phyloP scores from a whole-genome alignment of 2,113 vertebrate genomes.

The Nestor notabilis region DNA sequence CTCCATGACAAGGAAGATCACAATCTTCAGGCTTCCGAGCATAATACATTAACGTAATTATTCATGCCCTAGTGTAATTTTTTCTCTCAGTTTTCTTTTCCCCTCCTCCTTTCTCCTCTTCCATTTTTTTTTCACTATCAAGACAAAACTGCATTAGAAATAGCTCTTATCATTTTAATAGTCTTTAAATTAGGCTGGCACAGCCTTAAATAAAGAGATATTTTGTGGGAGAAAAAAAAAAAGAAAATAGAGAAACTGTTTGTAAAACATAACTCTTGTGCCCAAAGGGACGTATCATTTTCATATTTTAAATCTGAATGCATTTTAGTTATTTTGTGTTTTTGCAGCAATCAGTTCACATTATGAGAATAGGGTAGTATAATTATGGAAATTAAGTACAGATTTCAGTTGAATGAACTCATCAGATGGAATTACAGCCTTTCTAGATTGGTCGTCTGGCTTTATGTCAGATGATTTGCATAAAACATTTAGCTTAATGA shows the following conservation, averaged over 20 bases:
- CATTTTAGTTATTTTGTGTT: constrained; percentile 74
- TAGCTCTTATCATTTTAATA: constrained; percentile 58
- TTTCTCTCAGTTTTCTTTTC: neutral
- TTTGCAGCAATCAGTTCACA: constrained; percentile 79
- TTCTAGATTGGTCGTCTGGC: constrained; percentile 79
- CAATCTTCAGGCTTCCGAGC: constrained; percentile 13
- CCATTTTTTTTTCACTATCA: neutral
- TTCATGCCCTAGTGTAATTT: neutral
- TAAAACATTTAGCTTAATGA: constrained; percentile 83
- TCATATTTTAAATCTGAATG: constrained; percentile 75
- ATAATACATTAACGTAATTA: constrained; percentile 36
- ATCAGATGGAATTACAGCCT: constrained; percentile 81
- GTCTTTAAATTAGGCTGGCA: constrained; percentile 57
- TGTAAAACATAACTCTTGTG: constrained; percentile 72
- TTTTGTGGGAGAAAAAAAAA: constrained; percentile 44
- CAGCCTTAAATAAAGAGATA: constrained; percentile 68
- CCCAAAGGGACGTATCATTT: constrained; percentile 76
- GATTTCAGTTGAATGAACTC: constrained; percentile 82
- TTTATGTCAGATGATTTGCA: constrained; percentile 80
- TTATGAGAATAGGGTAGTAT: constrained; percentile 80
- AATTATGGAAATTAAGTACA: constrained; percentile 83
- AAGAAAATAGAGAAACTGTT: constrained; percentile 64
- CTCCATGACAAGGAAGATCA: constrained; percentile 29
- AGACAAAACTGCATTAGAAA: constrained; percentile 33
- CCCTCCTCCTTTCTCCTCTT: neutral